Base-by-base conservation (phyloP, 1,140 invertebrate genomes). In the Cotesia typhae region DNA sequence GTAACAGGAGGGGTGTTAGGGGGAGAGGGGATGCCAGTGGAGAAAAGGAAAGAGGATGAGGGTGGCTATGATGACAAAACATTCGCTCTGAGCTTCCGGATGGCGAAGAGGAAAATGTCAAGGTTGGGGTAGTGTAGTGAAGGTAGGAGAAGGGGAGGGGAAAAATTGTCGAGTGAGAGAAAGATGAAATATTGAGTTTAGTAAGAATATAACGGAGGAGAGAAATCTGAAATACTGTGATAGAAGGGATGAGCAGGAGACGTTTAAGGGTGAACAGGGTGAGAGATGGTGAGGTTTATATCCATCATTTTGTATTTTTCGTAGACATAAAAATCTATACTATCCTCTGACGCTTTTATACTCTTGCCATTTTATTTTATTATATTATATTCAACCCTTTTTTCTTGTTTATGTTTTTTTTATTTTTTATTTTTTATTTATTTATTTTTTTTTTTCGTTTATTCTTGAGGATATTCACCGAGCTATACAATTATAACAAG, bases 241-340 rank as follows among this genome's bases (percentile, higher is more conserved):
- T 17, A 20, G 67, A 36, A 64, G 53, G 72, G 69, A 73, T 67
- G 41, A 47, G 41, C 41, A 10, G 41, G 41, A 65, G 77, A 70
- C 69, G 75, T 75, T 78, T 77, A 70, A 76, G 75, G 75, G 79
- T 60, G 77, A 59, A 28, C 28, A 28, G 63, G 37, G 59, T n/a
- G 17, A 17, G 70, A 66, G 52, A 65, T 73, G 75, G 74, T 47
- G 41, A 82, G 84, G 82, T 84, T 85, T 85, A 85, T 85, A 84
- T 84, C 84, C 83, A 85, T 85, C 84, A 85, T 85, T 85, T 85
- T 83, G 83, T 84, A 84, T 85, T 85, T 85, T 82, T 85, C 83
- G 79, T 82, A 84, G 83, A 85, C 83, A 77, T 77, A 77, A 77
- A 77, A 77, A 77, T 77, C 75, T 77, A 77, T 77, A 77, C 75